A percentile compares a stretch with the other conserved stretches of the same genome.
Conservation (phyloP, 2,797 vertebrate genomes). For the Tachyglossus aculeatus region DNA sequence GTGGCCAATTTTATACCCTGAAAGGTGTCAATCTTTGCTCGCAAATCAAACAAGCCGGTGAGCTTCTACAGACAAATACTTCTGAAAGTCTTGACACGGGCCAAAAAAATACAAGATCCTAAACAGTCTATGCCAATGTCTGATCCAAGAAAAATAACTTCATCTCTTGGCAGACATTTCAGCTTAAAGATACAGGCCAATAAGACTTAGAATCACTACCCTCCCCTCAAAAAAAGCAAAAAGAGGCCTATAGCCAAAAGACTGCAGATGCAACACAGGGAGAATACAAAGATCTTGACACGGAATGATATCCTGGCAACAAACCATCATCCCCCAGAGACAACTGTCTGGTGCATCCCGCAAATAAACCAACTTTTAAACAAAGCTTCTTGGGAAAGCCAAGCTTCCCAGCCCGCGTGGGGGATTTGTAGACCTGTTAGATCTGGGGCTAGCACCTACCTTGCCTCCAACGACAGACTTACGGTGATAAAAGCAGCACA, state of each 20-base stretch:
- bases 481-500: conserved; percentile 95
- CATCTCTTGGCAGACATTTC: neutral
- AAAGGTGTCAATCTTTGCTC: neutral
- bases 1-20: neutral
- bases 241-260: neutral
- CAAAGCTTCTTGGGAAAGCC: neutral
- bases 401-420: neutral
- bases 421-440: neutral
- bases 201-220: neutral
- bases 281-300: neutral
- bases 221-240: neutral
- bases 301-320: no score
- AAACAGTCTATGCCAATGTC: no score
- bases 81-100: neutral
- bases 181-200: conserved; percentile 1
- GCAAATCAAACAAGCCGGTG: neutral
- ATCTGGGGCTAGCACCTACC: conserved; percentile 80
- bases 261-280: neutral
- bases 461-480: conserved; percentile 87
- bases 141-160: neutral
- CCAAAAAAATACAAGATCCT: no score
- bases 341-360: neutral
- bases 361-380: conserved; percentile 9
- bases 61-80: neutral
- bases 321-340: neutral